Percentiles rank a stretch among this genome's conserved stretches.
These are phyloP conservation scores for Bos taurus DNA, from an alignment of 2,113 vertebrate species.

Conservation along the genomic window ARS-UCD2.0 NC_037334.1:72623001-72623500, in stretches of 20 bases:
- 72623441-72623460: conserved; percentile 44
- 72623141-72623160: not conserved
- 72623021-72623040: not conserved
- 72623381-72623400: not conserved
- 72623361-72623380: not conserved
- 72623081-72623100: not conserved
- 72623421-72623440: conserved; percentile 39
- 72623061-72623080: not conserved
- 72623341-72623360: not conserved
- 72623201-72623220: not conserved
- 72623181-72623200: not conserved
- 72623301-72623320: not conserved
- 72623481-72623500: not conserved
- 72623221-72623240: not conserved
- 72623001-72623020: not conserved
- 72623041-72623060: not conserved
- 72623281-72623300: not conserved
- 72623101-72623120: not conserved
- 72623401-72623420: not conserved
- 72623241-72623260: not conserved
- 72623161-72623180: not conserved
- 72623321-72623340: not conserved
- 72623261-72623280: not conserved
- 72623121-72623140: not conserved
- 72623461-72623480: conserved; percentile 26